Conservation (phyloP, 1,140 invertebrate species). For the Drosophila obscura region DNA sequence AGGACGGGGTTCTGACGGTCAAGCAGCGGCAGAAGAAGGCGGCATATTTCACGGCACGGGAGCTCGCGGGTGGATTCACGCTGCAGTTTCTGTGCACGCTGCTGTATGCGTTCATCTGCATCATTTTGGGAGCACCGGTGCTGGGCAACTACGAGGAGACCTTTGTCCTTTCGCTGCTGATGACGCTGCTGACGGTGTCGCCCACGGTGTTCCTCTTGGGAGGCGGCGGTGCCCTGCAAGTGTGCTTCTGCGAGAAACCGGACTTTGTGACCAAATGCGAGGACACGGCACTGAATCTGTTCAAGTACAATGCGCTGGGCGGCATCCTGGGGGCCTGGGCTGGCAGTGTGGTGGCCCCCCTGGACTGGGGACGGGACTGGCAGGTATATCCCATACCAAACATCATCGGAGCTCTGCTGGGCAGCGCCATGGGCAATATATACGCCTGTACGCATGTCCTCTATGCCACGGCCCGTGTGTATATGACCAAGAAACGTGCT, state of each 20-base stretch:
- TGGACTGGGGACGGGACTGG: conserved; percentile 94
- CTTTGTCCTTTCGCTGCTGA: conserved; percentile 74
- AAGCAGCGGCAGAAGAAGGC: conserved; percentile 78
- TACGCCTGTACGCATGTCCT: conserved; percentile 77
- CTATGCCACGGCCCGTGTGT: conserved; percentile 74
- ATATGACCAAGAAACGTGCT: conserved; percentile 76
- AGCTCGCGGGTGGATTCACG: conserved; percentile 68
- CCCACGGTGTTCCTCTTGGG: conserved; percentile 79
- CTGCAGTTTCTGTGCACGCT: conserved; percentile 76
- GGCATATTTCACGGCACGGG: conserved; percentile 65
- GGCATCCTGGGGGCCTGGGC: conserved; percentile 91
- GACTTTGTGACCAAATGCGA: conserved; percentile 79
- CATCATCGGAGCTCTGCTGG: conserved; percentile 86
- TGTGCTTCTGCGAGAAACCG: conserved; percentile 81
- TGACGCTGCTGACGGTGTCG: conserved; percentile 77
- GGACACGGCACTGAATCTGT: conserved; percentile 73
- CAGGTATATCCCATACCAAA: conserved; percentile 90
- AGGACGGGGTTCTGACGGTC: conserved; percentile 61
- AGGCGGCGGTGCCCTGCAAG: conserved; percentile 72
- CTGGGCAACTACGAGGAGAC: conserved; percentile 81
- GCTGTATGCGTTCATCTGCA: conserved; percentile 78
- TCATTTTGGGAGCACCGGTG: conserved; percentile 82
- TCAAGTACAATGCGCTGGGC: conserved; percentile 85
- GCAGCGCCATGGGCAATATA: conserved; percentile 85
- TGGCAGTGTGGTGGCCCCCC: conserved; percentile 90